Conservation (phyloP, 2,888 invertebrate species). For the Coleophora deauratella region DNA sequence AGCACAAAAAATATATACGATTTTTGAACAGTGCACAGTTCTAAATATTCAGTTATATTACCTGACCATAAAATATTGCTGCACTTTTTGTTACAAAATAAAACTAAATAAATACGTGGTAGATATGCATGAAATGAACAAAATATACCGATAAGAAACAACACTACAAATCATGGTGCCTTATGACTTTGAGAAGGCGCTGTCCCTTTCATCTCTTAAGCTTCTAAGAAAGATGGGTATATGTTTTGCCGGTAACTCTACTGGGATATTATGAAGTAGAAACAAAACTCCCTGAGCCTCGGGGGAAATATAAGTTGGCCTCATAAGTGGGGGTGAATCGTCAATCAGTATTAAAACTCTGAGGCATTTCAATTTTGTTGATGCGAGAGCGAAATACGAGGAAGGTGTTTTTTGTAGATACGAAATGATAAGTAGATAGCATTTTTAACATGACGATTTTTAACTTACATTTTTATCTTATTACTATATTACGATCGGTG, state of each 20-base stretch:
- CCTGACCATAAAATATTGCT: too few relatives aligned
- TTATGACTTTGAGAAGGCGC: conserved; percentile 8
- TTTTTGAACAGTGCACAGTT: too few relatives aligned
- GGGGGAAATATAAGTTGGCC: conserved; percentile 58
- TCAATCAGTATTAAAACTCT: conserved; percentile 60
- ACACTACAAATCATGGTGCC: neutral
- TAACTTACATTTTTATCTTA: too few relatives aligned
- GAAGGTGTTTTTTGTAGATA: too few relatives aligned
- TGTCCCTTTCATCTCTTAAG: conserved; percentile 25
- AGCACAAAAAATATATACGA: too few relatives aligned
- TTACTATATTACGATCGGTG: too few relatives aligned
- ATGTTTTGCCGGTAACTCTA: conserved; percentile 14
- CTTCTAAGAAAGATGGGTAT: conserved; percentile 29
- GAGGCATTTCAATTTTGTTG: conserved; percentile 57
- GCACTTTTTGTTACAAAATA: too few relatives aligned
- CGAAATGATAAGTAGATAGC: too few relatives aligned
- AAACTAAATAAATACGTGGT: too few relatives aligned
- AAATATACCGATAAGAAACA: neutral
- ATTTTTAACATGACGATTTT: too few relatives aligned
- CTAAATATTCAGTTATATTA: too few relatives aligned
- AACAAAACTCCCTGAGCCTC: conserved; percentile 47
- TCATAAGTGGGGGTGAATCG: conserved; percentile 48
- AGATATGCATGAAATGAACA: too few relatives aligned
- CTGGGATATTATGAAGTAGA: conserved; percentile 30
- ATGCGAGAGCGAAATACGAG: conserved; percentile 20